Evolutionary conservation across 2,888 invertebrate genomes (phyloP).

Genomic region (Drosophila stalkeri): DNA sequence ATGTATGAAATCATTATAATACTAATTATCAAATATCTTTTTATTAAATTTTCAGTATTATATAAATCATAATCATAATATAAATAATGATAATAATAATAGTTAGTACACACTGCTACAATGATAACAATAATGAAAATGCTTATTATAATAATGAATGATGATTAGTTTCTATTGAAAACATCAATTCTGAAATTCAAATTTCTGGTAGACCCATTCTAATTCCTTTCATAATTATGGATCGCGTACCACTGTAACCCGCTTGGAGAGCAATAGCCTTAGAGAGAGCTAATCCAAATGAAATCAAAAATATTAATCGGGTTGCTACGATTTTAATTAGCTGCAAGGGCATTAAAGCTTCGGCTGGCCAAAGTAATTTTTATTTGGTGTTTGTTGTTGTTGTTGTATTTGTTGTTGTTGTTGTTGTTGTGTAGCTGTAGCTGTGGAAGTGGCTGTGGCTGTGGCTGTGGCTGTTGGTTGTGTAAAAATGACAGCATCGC

Average conservation of each 20-base stretch:
- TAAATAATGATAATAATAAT: not conserved
- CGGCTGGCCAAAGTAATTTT: slow-evolving; percentile 21
- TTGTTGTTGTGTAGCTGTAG: slow-evolving; percentile 8
- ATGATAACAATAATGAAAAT: not conserved
- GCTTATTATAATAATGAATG: not conserved
- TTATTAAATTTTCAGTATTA: too few species aligned
- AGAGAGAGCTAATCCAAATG: not conserved
- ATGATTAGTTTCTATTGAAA: not conserved
- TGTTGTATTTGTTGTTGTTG: not conserved
- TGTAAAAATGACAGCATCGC: slow-evolving; percentile 18
- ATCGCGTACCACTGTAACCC: not conserved
- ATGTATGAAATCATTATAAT: too few species aligned
- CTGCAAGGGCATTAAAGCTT: slow-evolving; percentile 25
- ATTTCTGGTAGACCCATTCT: not conserved
- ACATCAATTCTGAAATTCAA: not conserved
- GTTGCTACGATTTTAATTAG: slow-evolving; percentile 7
- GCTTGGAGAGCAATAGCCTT: not conserved
- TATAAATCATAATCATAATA: not conserved
- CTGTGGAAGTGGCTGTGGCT: slow-evolving; percentile 2
- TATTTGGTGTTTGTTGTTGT: slow-evolving; percentile 10
- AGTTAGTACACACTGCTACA: too few species aligned
- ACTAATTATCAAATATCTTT: too few species aligned
- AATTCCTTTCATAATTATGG: not conserved
- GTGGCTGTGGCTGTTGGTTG: slow-evolving; percentile 15
- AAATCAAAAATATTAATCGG: slow-evolving; percentile 1